A percentile compares a stretch with the other conserved stretches of the same genome.
Evolutionary conservation across 2,113 vertebrate species (phyloP).

Genomic region (Galbula dea): DNA sequence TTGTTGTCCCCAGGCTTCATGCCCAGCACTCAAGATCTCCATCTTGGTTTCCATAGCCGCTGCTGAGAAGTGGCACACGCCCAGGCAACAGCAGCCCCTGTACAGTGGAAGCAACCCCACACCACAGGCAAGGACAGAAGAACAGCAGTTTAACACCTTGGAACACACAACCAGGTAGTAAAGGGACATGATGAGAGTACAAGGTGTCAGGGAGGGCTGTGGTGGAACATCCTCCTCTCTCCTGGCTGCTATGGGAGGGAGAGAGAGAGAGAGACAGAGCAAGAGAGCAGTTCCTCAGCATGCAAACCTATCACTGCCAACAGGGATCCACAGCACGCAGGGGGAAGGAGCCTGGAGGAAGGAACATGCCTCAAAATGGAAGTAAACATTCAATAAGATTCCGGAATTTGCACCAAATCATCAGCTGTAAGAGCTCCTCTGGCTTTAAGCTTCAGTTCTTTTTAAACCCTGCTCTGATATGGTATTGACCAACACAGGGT

Average conservation of each 20-base stretch:
- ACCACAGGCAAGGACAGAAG: rapidly evolving
- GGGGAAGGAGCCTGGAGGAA: slow-evolving; percentile 27
- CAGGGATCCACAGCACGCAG: not conserved
- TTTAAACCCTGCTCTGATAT: not conserved
- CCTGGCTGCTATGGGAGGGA: not conserved
- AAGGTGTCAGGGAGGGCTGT: rapidly evolving
- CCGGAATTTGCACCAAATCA: not conserved
- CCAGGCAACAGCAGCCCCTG: not conserved
- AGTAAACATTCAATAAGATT: not conserved
- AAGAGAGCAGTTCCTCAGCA: not conserved
- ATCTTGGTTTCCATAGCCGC: rapidly evolving
- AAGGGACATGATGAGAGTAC: not conserved
- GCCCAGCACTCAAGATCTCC: not conserved
- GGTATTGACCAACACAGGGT: not conserved
- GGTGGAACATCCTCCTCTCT: not conserved
- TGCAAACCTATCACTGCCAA: not conserved
- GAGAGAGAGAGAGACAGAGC: not conserved
- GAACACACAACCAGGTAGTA: not conserved
- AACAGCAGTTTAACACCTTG: rapidly evolving
- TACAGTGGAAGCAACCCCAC: not conserved
- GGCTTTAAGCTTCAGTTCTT: not conserved
- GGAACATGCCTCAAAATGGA: not conserved
- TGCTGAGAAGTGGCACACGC: rapidly evolving
- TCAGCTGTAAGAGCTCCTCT: not conserved
- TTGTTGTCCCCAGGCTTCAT: rapidly evolving